A percentile compares a stretch with the other conserved stretches of the same genome.
phyloP scores from a whole-genome alignment of 2,113 vertebrate species.

The Phylloscopus trochilus region DNA sequence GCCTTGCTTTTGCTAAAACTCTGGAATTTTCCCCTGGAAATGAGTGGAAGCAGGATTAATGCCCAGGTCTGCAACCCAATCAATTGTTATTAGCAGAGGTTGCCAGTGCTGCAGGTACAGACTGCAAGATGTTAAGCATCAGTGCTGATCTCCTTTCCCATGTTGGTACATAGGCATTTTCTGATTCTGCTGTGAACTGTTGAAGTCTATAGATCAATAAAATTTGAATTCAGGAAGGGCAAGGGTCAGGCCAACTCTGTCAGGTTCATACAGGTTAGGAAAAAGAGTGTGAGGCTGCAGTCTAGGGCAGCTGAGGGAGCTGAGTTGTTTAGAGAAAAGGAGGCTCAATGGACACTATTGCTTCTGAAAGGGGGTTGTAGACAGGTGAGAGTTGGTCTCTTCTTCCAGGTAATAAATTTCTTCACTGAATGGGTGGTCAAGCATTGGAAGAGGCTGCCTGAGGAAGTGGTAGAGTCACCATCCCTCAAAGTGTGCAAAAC shows the following conservation, averaged over 20 bases:
- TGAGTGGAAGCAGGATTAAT: not conserved
- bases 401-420: not conserved
- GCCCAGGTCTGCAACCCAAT: not conserved
- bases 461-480: not conserved
- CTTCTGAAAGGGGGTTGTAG: not conserved
- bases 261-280: not conserved
- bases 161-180: not conserved
- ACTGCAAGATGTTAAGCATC: not conserved
- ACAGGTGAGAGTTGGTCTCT: not conserved
- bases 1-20: not conserved
- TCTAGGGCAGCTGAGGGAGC: not conserved
- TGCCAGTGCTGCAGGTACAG: not conserved
- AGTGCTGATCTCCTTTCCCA: not conserved
- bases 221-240: not conserved
- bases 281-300: not conserved
- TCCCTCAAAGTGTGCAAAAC: not conserved
- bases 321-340: not conserved
- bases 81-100: not conserved
- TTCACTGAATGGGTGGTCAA: not conserved
- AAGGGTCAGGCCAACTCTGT: not conserved
- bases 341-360: accelerated
- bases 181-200: not conserved
- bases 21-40: not conserved
- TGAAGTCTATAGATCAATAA: not conserved
- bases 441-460: not conserved